These are phyloP conservation scores for Asarcornis scutulata DNA, from an alignment of 2,113 vertebrate species.

Conservation along the genomic window DNA sequence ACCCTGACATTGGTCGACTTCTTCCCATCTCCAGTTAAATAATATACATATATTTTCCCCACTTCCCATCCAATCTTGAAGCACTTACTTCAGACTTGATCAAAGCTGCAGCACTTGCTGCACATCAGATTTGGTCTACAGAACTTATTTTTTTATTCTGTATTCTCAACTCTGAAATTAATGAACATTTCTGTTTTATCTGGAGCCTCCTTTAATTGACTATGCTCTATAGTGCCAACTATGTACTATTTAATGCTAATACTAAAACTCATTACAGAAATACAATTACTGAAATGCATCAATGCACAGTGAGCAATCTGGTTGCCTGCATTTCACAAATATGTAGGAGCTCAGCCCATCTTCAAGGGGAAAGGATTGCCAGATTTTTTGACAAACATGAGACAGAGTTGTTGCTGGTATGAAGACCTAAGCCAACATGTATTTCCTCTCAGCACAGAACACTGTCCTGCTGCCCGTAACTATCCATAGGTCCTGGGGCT, in stretches of 20 bases:
- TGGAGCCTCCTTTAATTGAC: not conserved
- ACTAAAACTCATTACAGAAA: not conserved
- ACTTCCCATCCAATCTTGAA: not conserved
- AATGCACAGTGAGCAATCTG: not conserved
- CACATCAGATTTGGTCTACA: not conserved
- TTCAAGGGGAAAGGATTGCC: not conserved
- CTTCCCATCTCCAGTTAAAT: not conserved
- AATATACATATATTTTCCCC: not conserved
- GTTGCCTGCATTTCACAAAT: not conserved
- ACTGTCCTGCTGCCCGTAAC: not conserved
- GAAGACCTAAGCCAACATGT: not conserved
- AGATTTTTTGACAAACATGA: not conserved
- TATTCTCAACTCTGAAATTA: not conserved
- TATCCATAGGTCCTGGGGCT: not conserved
- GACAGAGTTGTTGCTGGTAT: not conserved
- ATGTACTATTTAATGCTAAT: not conserved
- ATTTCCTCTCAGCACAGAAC: not conserved
- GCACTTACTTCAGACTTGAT: not conserved
- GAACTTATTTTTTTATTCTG: not conserved
- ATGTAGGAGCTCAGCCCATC: rapidly evolving
- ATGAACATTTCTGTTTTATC: not conserved
- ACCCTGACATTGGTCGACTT: not conserved
- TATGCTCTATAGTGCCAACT: not conserved
- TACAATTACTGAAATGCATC: not conserved
- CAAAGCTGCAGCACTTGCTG: not conserved